Base-by-base conservation (phyloP, 2,888 invertebrate genomes). In the Hoplodrina blanda region DNA sequence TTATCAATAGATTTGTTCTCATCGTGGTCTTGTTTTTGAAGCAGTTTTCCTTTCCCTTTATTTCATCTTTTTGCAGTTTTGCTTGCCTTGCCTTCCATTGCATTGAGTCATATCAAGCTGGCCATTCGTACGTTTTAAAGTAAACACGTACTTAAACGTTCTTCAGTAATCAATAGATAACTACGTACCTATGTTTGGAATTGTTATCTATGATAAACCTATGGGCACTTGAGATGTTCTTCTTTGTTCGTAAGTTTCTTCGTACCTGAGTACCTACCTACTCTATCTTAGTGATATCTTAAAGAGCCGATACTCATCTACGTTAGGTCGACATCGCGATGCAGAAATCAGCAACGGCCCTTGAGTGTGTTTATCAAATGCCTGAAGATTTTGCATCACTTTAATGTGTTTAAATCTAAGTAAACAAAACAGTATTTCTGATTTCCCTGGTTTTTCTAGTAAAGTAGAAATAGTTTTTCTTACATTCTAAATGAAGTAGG, bases 21-120 rank as follows among this genome's bases (percentile, higher is more conserved):
- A 62, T 70, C 65, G 52, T 66, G 30, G 50, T 76, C 74, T 81
- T 76, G 60, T 81, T 81, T 70, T 64, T 60, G 19, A 78, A 69
- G 62, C 46, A 10, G 62, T 78, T 64, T 62, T 59, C 30, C n/a
- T 37, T 49, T 73, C 60, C 19, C 53, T 6, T 41, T 44, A 59
- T 69, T 63, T 73, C 30, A 25, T 61, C 66, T 73, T 62, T 73
- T 73, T 67, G 20, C 20, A 54, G 53, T 57, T 57, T 55, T 15
- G 13, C 3, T 66, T 53, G 5, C 46, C 41, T 13, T 55, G 50
- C 67, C 76, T 78, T 76, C 73, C 76, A 54, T 73, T 62, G 37
- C 66, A 46, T 54, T 41, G 19, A 78, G 25, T 46, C 33, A 10
- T 25, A 53, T 41, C 52, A 17, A 57, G 15, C 33, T 53, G 8